These are phyloP conservation scores for Watsonalla binaria DNA, from an alignment of 2,888 invertebrate species.

Conservation along the genomic window DNA sequence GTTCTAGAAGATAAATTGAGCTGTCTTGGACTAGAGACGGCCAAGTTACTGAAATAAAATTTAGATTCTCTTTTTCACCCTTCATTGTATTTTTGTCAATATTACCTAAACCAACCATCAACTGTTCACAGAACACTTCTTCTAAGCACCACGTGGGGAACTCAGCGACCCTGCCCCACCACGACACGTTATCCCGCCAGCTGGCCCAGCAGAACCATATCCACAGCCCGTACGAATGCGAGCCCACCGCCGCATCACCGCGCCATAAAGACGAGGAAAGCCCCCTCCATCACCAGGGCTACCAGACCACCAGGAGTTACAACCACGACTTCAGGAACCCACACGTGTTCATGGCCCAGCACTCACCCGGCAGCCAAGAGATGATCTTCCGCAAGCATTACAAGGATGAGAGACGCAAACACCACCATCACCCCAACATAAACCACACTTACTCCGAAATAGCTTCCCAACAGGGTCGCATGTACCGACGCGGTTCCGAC, in stretches of 20 bases:
- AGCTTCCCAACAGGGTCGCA: constrained; percentile 67
- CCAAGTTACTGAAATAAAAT: no score
- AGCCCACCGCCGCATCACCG: constrained; percentile 64
- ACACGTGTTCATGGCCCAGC: constrained; percentile 71
- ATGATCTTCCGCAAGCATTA: constrained; percentile 72
- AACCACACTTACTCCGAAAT: constrained; percentile 90
- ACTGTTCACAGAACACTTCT: constrained; percentile 86
- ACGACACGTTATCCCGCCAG: constrained; percentile 75
- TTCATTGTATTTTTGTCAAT: not conserved
- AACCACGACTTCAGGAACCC: constrained; percentile 72
- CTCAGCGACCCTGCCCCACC: constrained; percentile 83
- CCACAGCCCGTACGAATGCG: constrained; percentile 76
- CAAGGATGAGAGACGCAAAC: constrained; percentile 67
- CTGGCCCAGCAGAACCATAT: constrained; percentile 71
- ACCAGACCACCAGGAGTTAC: constrained; percentile 68
- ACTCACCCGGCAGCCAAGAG: constrained; percentile 68
- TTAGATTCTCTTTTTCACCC: not conserved
- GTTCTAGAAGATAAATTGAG: constrained; percentile 22
- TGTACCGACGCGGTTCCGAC: constrained; percentile 74
- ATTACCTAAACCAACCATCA: not conserved
- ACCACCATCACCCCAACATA: constrained; percentile 74
- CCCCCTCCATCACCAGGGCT: constrained; percentile 66
- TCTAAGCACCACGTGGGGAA: constrained; percentile 86
- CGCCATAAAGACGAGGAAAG: constrained; percentile 70
- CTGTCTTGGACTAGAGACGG: constrained; percentile 29